Evolutionary conservation across 2,888 invertebrate species (phyloP).

Genomic region (Sympetrum striolatum): DNA sequence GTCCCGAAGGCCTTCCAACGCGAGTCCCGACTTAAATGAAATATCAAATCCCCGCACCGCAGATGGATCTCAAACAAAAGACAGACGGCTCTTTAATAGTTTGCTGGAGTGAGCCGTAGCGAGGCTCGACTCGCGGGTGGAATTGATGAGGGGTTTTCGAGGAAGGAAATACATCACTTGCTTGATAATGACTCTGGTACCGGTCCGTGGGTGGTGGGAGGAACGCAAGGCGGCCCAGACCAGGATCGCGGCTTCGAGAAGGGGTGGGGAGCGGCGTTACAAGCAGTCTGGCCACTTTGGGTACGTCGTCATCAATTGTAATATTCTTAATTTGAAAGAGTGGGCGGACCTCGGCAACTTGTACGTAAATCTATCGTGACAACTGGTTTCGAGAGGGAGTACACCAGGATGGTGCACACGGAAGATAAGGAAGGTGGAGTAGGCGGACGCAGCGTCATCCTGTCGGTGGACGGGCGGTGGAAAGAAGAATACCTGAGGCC

Average conservation of each 20-base stretch:
- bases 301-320: constrained; percentile 5
- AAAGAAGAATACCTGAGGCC: background rate
- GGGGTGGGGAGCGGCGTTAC: background rate
- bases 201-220: background rate
- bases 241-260: background rate
- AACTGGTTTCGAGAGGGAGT: background rate
- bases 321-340: constrained; percentile 25
- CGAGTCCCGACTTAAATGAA: background rate
- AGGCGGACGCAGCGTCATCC: background rate
- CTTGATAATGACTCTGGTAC: background rate
- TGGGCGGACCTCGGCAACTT: background rate
- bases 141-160: constrained; percentile 16
- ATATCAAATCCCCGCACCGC: background rate
- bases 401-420: background rate
- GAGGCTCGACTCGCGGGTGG: background rate
- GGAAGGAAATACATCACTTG: constrained; percentile 17
- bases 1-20: background rate
- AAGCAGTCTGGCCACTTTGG: background rate
- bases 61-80: background rate
- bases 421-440: background rate
- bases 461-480: background rate
- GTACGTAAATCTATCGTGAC: constrained; percentile 16
- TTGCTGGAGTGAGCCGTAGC: constrained; percentile 13
- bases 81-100: background rate
- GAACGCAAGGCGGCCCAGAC: background rate